These are phyloP conservation scores for Neogale vison DNA, from an alignment of 2,113 vertebrate species.

Conservation along the genomic window DNA sequence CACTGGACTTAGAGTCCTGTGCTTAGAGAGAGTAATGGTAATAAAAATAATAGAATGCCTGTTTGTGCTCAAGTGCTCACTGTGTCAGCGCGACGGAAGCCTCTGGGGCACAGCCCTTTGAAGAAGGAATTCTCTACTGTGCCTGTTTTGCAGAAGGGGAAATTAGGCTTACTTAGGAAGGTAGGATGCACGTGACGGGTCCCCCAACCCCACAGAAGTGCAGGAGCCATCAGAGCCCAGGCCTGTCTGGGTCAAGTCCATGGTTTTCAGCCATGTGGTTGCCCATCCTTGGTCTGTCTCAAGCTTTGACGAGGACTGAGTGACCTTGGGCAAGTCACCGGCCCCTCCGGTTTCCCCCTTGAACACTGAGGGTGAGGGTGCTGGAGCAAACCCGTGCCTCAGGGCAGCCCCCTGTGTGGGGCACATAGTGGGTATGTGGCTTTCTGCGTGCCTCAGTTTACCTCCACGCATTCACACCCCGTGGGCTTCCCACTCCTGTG, in stretches of 20 bases:
- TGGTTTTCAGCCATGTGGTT: background rate
- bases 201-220: rapidly evolving
- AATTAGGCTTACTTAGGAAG: background rate
- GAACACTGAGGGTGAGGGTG: background rate
- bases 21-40: too few species aligned
- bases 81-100: rapidly evolving
- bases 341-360: background rate
- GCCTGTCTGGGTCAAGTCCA: background rate
- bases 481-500: background rate
- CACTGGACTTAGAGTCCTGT: background rate
- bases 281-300: background rate
- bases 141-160: background rate
- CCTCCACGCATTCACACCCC: background rate
- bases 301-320: background rate
- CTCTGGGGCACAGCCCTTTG: background rate
- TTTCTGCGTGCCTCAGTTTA: rapidly evolving
- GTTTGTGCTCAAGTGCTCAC: background rate
- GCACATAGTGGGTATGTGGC: rapidly evolving
- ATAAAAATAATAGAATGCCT: too few species aligned
- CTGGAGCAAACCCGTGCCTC: background rate
- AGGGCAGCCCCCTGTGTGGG: background rate
- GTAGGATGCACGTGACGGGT: background rate
- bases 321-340: background rate
- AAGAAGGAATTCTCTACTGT: background rate
- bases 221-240: background rate